Conservation (phyloP, 2,888 invertebrate species). For the Pterostichus niger region DNA sequence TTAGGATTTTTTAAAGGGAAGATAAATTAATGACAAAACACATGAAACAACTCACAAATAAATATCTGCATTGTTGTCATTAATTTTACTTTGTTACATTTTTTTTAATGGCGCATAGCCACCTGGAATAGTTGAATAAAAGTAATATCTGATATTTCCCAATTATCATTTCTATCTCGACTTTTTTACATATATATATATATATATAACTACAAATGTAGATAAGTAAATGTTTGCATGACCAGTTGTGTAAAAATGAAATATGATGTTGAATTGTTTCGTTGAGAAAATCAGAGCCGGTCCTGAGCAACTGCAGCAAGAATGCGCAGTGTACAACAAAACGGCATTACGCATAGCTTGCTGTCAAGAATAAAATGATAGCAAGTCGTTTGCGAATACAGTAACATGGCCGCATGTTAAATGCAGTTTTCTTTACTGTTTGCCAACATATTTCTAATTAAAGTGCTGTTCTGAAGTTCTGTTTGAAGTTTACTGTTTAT, state of each 20-base stretch:
- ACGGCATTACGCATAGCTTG: slow-evolving; percentile 56
- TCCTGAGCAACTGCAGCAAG: slow-evolving; percentile 51
- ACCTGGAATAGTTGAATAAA: no score
- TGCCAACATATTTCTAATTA: slow-evolving; percentile 82
- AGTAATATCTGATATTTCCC: no score
- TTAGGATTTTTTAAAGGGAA: no score
- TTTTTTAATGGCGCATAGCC: no score
- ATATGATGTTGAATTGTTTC: background rate
- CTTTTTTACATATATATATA: no score
- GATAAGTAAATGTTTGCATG: background rate
- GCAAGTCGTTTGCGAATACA: slow-evolving; percentile 69
- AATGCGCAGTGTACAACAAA: slow-evolving; percentile 51
- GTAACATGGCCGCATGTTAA: slow-evolving; percentile 94
- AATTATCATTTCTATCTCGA: no score
- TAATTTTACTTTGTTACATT: no score
- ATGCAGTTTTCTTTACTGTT: slow-evolving; percentile 90
- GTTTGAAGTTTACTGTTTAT: slow-evolving; percentile 68
- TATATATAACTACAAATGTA: no score
- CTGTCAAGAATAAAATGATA: slow-evolving; percentile 66
- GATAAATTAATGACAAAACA: no score
- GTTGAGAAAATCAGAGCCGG: background rate
- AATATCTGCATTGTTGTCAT: no score
- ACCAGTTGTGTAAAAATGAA: no score
- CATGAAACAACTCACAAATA: no score
- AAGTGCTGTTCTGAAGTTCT: slow-evolving; percentile 78